phyloP scores from a whole-genome alignment of 2,113 vertebrate species.

The Probosciger aterrimus region DNA sequence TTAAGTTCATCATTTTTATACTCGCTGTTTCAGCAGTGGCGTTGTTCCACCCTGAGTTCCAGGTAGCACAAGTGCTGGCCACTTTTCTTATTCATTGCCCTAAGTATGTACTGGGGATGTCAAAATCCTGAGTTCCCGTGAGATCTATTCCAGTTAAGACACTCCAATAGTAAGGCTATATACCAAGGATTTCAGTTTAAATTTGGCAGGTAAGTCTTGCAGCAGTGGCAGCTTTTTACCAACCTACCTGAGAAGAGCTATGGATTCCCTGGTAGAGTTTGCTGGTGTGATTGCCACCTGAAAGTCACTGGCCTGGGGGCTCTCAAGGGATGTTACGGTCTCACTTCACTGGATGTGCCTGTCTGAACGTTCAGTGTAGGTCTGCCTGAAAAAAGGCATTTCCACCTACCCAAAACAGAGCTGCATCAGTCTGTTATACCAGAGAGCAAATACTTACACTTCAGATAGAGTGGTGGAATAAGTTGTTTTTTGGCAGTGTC shows the following conservation, averaged over 20 bases:
- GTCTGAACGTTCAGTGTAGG: background rate
- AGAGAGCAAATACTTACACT: background rate
- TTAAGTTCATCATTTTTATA: conserved; percentile 22
- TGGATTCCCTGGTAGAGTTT: background rate
- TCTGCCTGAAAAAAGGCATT: background rate
- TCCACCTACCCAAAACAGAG: background rate
- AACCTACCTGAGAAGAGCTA: background rate
- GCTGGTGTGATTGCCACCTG: background rate
- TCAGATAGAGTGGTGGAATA: background rate
- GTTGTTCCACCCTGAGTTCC: background rate
- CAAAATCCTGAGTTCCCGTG: background rate
- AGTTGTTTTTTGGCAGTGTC: background rate
- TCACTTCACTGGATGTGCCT: background rate
- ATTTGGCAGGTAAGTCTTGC: background rate
- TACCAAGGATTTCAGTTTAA: background rate
- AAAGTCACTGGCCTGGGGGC: background rate
- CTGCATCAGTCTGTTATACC: background rate
- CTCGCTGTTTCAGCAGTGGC: background rate
- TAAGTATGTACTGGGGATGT: background rate
- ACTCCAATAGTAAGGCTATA: background rate
- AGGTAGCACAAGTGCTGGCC: background rate
- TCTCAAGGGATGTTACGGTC: background rate
- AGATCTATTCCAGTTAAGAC: background rate
- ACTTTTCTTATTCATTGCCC: conserved; percentile 5
- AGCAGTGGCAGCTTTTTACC: background rate